Base-by-base conservation (phyloP, 2,888 invertebrate genomes). In the Andricus quercusramuli region DNA sequence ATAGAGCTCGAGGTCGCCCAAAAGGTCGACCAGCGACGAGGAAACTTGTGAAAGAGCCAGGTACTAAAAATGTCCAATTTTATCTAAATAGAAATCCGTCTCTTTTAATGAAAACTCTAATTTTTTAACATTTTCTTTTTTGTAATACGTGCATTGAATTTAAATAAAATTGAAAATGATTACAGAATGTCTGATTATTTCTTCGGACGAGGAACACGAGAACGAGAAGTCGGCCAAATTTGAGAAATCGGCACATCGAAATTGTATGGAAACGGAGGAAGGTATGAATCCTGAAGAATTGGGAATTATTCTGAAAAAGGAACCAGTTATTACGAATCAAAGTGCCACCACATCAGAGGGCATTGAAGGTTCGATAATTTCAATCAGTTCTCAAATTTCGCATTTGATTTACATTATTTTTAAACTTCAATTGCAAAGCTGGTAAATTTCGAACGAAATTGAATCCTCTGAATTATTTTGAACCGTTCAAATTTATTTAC, bases 181-280 rank as follows among this genome's bases (percentile, higher is more conserved):
- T 85, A 25, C 85, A 91, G 93, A 92, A 83, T 93, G 92, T 83
- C 87, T 93, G 78, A 93, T 93, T 17, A 91, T 93, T 86, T 93
- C 93, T 2, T 93, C 93, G 11, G 93, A 93, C 70, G 93, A 93
- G 78, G 93, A 93, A 80, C 93, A 93, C 77, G 92, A 91, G 17
- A 83, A 76, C 64, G 84, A 84, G 22, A 87, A 86, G 77, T 80
- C 74, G 79, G 88, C 80, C 83, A 83, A 82, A 66, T 51, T 22
- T 44, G 86, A 81, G 8, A 80, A 74, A 11, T 51, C 32, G n/a
- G n/a, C 51, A 13, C 51, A 29, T 56, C 29, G 32, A 15, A 56
- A 5, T 17, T 74, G 11, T 59, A 20, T 32, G 13, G 74, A 32
- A 37, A 37, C n/a, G 15, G 25, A 74, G 51, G 77, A 76, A 59